Base-by-base conservation (phyloP, 2,113 vertebrate species). In the Ammodytes marinus region DNA sequence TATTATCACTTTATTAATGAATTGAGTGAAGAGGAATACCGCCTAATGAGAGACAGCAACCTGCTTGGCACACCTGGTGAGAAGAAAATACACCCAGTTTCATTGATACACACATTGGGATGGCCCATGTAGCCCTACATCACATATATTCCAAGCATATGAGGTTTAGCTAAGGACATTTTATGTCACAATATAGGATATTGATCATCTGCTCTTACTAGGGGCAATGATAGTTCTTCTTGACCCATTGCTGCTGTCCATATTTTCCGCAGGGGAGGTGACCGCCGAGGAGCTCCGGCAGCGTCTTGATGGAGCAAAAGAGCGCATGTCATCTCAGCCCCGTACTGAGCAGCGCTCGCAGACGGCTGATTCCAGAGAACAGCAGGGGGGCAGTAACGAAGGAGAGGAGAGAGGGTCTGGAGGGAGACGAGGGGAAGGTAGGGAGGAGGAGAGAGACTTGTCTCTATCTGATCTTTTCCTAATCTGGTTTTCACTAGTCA, bases 1-100 rank as follows among this genome's bases (percentile, higher is more conserved):
- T 99, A 99, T 93, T 99, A 99, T 82, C 97, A 98, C 87, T 99
- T 99, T 86, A 98, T 99, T 87, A 98, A 99, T 85, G 96, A 97
- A 19, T 91, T 99, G 76, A 97, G 85, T 70, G 97, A 99, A 75
- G 97, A 99, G 80, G 98, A 99, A 83, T 99, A 99, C 85, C 96
- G 97, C 55, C 90, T 99, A 52, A 99, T 99, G 98, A 97, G 98
- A 93, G 98, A 99, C 90, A 91, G 94, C 57, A 98, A 98, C 90
- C 95, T 99, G 86, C 95, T 99, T 79, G 98, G 98, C 87, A 99
- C 97, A 39, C 98, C 98, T 77, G 98, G 97, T 99, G 92, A 93
- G 94, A 53, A 85, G 19, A 4, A 13, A 27, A n/a, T 39, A 54
- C 53, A 6, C 74, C 27, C 9, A 65, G 8, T 4, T 8, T 8